Conservation (phyloP, 2,113 vertebrate genomes). For the Dicrurus megarhynchus region DNA sequence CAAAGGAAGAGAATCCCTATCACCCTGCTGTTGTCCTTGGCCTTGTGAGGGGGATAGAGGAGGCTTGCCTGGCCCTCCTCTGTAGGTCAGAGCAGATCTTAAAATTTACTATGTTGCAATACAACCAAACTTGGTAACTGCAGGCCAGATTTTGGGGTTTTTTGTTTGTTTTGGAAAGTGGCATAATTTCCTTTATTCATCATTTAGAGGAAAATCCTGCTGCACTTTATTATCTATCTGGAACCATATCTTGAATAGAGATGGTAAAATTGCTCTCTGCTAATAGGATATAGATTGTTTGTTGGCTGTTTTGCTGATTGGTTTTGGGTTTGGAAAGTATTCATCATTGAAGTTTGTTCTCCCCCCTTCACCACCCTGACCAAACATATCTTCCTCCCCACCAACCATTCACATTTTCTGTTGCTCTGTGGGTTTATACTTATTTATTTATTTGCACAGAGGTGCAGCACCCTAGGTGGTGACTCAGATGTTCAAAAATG, state of each 20-base stretch:
- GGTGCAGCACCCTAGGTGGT: background rate
- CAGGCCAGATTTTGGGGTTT: background rate
- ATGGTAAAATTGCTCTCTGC: background rate
- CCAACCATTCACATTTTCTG: background rate
- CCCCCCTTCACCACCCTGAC: background rate
- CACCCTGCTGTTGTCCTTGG: background rate
- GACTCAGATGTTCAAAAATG: conserved; percentile 33
- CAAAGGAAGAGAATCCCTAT: background rate
- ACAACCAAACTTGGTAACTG: background rate
- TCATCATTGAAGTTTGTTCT: background rate
- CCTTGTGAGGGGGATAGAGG: background rate
- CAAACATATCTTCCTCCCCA: background rate
- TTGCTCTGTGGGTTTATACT: background rate
- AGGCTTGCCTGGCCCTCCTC: background rate
- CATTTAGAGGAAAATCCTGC: background rate
- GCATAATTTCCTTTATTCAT: background rate
- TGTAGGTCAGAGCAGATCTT: background rate
- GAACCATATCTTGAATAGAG: background rate
- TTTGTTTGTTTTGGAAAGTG: background rate
- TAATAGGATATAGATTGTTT: background rate
- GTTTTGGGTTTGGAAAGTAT: background rate
- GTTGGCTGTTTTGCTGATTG: background rate
- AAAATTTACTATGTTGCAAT: background rate
- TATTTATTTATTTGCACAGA: background rate
- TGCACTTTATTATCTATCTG: background rate